Evolutionary conservation across 2,888 invertebrate species (phyloP), one percentile per base, ranked within the genome.

Genomic region (Cephus pygmeus): DNA sequence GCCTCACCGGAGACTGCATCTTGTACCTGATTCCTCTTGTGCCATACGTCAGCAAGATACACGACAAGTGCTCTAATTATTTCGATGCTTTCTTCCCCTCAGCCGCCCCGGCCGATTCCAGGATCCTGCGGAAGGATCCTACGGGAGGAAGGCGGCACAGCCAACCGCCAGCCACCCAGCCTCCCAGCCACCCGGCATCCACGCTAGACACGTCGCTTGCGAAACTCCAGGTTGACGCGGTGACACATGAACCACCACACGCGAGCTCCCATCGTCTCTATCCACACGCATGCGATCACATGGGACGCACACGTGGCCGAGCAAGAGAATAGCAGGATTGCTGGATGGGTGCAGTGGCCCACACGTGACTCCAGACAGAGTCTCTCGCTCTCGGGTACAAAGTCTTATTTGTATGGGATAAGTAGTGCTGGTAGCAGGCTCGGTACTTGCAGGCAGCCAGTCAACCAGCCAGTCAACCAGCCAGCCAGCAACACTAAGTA

Each of bases 241-340:
- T 87, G 87, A 86, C 85, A 86, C 87, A 86, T 69, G 11, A 69
- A 30, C 69, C 15, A 69, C 69, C 0, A 69, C 69, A 23, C 81
- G 78, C 80, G 75, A 73, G 79, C 80, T 82, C 84, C 84, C 83
- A 79, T 85, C 82, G 83, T 86, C 84, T 85, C 86, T 86, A 82
- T 82, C 79, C 83, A 79, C 79, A 74, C 76, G 75, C 81, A 75
- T 35, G 12, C 77, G 79, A 15, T 6, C 9, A 0, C 15, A 40
- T 6, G 40, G 4, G 40, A 35, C 35, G 1, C 40, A 40, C 40
- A 15, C 40, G 6, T 6, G 15, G 6, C 40, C 1, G 40, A 15
- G 15, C 40, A 15, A 40, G 15, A 40, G 40, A 40, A 40, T 40
- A 40, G 40, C 40, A 40, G 40, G 40, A 40, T 40, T 40, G 40